Conservation (phyloP, 2,113 vertebrate genomes). For the Benitochromis conjunctus region DNA sequence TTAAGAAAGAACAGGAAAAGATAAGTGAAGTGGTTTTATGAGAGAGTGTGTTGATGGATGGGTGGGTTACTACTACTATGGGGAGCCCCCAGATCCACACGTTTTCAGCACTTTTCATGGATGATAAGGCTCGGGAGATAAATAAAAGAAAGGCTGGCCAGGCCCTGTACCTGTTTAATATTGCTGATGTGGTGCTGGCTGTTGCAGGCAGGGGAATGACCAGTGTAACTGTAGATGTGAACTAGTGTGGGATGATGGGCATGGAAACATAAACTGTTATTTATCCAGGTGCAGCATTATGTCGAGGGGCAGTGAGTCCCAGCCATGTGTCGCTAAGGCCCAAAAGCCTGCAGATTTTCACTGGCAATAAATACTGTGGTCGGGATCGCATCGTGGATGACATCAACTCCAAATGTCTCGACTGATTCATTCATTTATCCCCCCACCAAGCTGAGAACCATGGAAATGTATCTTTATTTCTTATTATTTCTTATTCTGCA, state of each 20-base stretch:
- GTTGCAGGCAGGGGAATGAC: conserved; percentile 25
- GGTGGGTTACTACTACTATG: conserved; percentile 15
- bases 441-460: background rate
- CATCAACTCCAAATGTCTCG: background rate
- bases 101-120: conserved; percentile 71
- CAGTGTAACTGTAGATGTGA: conserved; percentile 34
- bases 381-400: background rate
- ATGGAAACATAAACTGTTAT: conserved; percentile 35
- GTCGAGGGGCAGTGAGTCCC: background rate
- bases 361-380: background rate
- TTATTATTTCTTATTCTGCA: background rate
- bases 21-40: conserved; percentile 3
- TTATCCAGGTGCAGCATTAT: conserved; percentile 37
- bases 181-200: conserved; percentile 50
- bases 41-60: conserved; percentile 55
- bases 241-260: conserved; percentile 34
- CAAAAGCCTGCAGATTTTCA: background rate
- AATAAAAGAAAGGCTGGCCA: conserved; percentile 37
- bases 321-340: background rate
- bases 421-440: background rate
- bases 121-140: conserved; percentile 55
- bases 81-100: conserved; percentile 1
- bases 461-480: background rate
- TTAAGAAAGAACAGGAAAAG: conserved; percentile 2
- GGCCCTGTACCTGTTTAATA: conserved; percentile 29